These are phyloP conservation scores for Drosophila yakuba DNA, from an alignment of 1,140 invertebrate species.

Conservation along the genomic window DNA sequence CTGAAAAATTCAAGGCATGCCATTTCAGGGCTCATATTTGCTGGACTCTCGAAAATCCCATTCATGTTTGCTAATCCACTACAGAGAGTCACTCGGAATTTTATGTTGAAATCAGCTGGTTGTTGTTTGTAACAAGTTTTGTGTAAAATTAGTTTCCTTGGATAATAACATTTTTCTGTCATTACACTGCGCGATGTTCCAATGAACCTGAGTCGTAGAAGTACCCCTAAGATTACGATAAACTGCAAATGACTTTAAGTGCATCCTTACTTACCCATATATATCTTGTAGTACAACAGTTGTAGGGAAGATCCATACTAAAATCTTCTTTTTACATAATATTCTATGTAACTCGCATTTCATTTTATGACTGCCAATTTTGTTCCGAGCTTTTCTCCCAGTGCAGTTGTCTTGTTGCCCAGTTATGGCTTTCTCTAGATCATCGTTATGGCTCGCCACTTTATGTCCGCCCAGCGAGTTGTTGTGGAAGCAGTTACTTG, in stretches of 20 bases:
- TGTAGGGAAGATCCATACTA: fast-evolving
- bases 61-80: constrained; percentile 15
- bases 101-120: background rate
- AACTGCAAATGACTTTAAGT: no score
- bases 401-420: background rate
- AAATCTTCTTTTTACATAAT: no score
- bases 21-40: constrained; percentile 43
- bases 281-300: no score
- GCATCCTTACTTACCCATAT: no score
- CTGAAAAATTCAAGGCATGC: constrained; percentile 49
- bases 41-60: constrained; percentile 13
- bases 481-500: constrained; percentile 15
- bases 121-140: constrained; percentile 11
- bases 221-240: no score
- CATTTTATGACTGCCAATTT: no score
- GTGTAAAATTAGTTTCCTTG: background rate
- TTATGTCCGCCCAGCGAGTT: constrained; percentile 44
- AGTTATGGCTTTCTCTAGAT: constrained; percentile 16
- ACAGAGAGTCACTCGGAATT: constrained; percentile 2
- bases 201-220: no score
- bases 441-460: constrained; percentile 43
- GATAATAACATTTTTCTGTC: no score
- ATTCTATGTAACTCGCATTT: no score
- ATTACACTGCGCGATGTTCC: no score
- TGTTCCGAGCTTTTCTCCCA: background rate